A percentile compares a stretch with the other conserved stretches of the same genome.
Evolutionary conservation across 2,113 vertebrate species (phyloP).

Genomic region (Sceloporus undulatus): DNA sequence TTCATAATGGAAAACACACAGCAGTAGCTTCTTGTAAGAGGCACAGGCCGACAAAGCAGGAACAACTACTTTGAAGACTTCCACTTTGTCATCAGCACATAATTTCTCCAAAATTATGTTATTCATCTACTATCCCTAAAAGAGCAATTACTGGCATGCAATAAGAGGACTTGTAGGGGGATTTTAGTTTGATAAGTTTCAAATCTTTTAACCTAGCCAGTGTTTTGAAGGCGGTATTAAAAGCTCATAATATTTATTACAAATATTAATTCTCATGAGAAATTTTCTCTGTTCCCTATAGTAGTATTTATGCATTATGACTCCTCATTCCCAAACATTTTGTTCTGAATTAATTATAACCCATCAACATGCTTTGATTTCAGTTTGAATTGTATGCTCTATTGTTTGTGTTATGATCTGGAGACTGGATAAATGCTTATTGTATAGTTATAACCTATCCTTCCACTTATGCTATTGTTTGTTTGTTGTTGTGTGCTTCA

Average conservation of each 20-base stretch:
- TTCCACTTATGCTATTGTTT: no score
- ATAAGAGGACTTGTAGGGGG: neutral
- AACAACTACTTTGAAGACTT: no score
- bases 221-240: neutral
- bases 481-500: no score
- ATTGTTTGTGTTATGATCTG: no score
- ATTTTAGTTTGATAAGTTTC: neutral
- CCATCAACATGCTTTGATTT: neutral
- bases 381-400: no score
- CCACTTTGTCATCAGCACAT: no score
- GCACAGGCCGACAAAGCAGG: no score
- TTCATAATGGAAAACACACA: no score
- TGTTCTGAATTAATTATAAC: neutral
- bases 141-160: neutral
- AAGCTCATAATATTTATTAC: neutral
- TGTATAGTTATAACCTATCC: no score
- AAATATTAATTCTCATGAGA: neutral
- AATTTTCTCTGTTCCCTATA: neutral
- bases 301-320: neutral
- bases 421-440: no score
- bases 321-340: neutral
- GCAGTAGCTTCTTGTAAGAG: no score
- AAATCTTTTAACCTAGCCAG: neutral
- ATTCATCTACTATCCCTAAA: neutral
- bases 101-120: neutral